Evolutionary conservation across 2,888 invertebrate genomes (phyloP).

Genomic region (Eupithecia subfuscata): DNA sequence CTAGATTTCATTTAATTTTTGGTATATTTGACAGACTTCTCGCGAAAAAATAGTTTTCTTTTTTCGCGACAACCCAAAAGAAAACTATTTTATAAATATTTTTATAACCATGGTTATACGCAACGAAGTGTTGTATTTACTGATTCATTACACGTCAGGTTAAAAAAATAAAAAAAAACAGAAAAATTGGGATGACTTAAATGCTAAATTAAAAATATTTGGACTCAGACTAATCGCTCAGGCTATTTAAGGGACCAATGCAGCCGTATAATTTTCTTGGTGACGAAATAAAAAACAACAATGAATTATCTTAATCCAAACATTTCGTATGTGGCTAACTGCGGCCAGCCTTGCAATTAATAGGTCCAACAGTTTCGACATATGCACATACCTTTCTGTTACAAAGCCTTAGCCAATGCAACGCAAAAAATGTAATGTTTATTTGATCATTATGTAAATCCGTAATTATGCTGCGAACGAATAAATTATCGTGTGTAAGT

Average conservation of each 20-base stretch:
- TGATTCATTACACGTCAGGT: too few relatives aligned
- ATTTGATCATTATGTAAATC: slow-evolving; percentile 45
- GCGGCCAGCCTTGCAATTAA: slow-evolving; percentile 41
- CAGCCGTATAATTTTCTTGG: neutral
- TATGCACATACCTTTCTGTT: slow-evolving; percentile 34
- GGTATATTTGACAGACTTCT: neutral
- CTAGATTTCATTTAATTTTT: neutral
- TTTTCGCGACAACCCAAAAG: too few relatives aligned
- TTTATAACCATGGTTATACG: too few relatives aligned
- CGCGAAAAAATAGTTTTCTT: too few relatives aligned
- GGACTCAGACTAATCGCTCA: neutral
- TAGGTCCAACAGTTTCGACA: slow-evolving; percentile 30
- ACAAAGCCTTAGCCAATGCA: slow-evolving; percentile 39
- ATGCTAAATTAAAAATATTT: neutral
- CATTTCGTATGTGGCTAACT: slow-evolving; percentile 36
- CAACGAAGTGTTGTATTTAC: too few relatives aligned
- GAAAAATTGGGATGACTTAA: neutral
- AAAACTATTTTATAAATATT: too few relatives aligned
- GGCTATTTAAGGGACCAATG: neutral
- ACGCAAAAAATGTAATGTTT: slow-evolving; percentile 38
- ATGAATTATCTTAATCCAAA: slow-evolving; percentile 24
- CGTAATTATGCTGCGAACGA: slow-evolving; percentile 36
- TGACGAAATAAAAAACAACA: neutral
- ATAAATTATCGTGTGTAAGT: slow-evolving; percentile 24
- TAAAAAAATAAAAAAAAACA: too few relatives aligned